Base-by-base conservation (phyloP, 2,797 vertebrate species). In the Lerista edwardsae region DNA sequence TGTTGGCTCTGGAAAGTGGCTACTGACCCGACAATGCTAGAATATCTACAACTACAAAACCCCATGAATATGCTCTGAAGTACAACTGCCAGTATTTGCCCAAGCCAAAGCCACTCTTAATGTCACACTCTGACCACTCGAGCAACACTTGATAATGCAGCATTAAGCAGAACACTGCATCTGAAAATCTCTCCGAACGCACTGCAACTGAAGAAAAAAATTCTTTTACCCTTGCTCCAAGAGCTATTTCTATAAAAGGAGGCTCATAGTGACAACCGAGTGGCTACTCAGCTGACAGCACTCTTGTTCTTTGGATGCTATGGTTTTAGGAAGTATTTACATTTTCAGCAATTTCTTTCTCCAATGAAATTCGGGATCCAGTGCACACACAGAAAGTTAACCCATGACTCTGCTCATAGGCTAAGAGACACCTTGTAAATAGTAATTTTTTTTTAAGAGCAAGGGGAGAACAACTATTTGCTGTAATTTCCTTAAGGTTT, bases 161-260 rank as follows among this genome's bases (percentile, higher is more conserved):
- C 59, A 87, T 84, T 82, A 57, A 57, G n/a, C n/a, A 27, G 55
- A 11, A 34, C 21, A 34, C 67, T 65, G 73, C 84, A 74, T 88
- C 86, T 89, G 59, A 75, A 86, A 68, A 55, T 59, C 69, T 88
- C 75, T 36, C 79, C 73, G 36, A 47, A 67, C 27, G 68, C 27
- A 57, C 27, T 80, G 83, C 23, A 80, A 86, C 12, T 57, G 82
- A 88, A 88, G 79, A 90, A 89, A 87, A n/a, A 39, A 80, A 76
- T 84, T 88, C 69, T n/a, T 64, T 87, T 74, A 68, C 21, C 27
- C 80, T 91, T 80, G 75, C 86, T 87, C 82, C 71, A 73, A 1
- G 21, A 92, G 61, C 61, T 86, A 86, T 65, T 78, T 76, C 69
- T 71, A 74, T 79, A 81, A 89, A n/a, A 84, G 67, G 68, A 91